These are phyloP conservation scores for Pontoporia blainvillei DNA, from an alignment of 2,113 vertebrate genomes.

Conservation along the genomic window DNA sequence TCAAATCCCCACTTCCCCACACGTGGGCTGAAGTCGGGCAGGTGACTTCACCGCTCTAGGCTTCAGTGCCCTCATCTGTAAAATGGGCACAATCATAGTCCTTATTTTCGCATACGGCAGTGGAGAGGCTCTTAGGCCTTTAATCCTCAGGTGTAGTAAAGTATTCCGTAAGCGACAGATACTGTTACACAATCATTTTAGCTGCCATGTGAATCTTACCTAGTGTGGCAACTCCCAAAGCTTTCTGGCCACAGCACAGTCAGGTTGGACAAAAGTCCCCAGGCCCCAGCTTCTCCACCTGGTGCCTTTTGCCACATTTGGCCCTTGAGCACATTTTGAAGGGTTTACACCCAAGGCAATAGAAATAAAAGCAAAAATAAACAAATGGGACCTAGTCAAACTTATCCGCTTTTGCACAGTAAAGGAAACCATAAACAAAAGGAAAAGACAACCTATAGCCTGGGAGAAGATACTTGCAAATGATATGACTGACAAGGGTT, in stretches of 20 bases:
- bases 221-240: background rate
- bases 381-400: no score
- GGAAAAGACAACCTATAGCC: no score
- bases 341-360: no score
- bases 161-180: background rate
- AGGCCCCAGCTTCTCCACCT: background rate
- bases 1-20: background rate
- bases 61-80: background rate
- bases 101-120: rapidly evolving
- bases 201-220: background rate
- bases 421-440: no score
- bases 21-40: background rate
- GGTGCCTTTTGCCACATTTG: background rate
- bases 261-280: background rate
- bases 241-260: background rate
- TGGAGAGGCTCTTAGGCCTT: background rate
- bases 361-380: no score
- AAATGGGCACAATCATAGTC: background rate
- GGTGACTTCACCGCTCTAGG: background rate
- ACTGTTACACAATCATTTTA: no score
- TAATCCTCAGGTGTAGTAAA: no score
- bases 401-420: no score
- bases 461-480: no score
- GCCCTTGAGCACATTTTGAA: background rate
- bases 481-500: no score